Evolutionary conservation across 1,140 invertebrate genomes (phyloP).

Genomic region (Lasaia peninsularis): DNA sequence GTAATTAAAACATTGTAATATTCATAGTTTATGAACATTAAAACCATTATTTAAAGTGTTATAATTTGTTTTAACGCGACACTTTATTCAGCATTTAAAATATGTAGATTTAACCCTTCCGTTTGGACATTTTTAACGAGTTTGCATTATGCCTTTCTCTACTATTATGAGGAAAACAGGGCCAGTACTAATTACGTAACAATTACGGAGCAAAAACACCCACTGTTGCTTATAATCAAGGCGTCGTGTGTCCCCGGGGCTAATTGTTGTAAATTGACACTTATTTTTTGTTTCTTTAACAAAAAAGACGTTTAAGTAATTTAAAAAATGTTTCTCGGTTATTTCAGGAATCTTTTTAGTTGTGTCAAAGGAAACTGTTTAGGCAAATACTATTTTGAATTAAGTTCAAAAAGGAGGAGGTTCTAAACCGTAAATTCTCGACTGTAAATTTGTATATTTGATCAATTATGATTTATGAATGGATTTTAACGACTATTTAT

Average conservation of each 20-base stretch:
- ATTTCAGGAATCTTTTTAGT: not conserved
- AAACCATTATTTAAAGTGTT: no score
- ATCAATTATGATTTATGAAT: no score
- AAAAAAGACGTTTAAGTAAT: not conserved
- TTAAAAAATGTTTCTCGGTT: not conserved
- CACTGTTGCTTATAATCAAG: slow-evolving; percentile 22
- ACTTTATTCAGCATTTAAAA: slow-evolving; percentile 8
- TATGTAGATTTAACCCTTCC: slow-evolving; percentile 13
- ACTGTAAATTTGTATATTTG: no score
- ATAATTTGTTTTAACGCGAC: no score
- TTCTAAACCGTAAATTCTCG: no score
- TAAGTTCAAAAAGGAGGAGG: no score
- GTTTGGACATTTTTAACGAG: slow-evolving; percentile 18
- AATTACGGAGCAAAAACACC: slow-evolving; percentile 28
- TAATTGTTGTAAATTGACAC: slow-evolving; percentile 32
- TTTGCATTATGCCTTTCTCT: slow-evolving; percentile 23
- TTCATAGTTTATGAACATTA: no score
- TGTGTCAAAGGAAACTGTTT: slow-evolving; percentile 20
- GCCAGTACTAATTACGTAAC: slow-evolving; percentile 30
- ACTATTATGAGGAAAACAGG: slow-evolving; percentile 20
- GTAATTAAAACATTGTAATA: no score
- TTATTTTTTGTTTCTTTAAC: slow-evolving; percentile 22
- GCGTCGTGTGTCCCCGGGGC: slow-evolving; percentile 21
- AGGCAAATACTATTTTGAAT: no score
- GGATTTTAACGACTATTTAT: no score